Percentiles rank a stretch among this genome's conserved stretches.
Conservation (phyloP, 2,797 vertebrate species). For the Gorsachius magnificus region DNA sequence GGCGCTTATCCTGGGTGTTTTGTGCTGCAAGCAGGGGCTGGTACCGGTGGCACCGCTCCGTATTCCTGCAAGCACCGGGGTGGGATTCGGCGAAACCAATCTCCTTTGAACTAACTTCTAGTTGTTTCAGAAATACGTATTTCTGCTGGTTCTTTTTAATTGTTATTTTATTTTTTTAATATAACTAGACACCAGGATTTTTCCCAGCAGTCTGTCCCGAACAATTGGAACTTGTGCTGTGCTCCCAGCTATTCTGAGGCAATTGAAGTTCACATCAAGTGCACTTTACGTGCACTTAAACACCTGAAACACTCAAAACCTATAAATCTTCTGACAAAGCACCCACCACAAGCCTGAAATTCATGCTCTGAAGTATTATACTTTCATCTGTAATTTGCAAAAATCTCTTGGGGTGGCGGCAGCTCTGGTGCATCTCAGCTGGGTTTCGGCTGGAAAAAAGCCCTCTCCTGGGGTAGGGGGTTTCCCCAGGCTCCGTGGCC, state of each 20-base stretch:
- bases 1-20: neutral
- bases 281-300: neutral
- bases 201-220: neutral
- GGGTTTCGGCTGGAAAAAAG: fast-evolving
- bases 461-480: neutral
- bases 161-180: neutral
- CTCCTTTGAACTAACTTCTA: neutral
- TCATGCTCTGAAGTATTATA: neutral
- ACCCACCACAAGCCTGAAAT: neutral
- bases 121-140: fast-evolving
- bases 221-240: neutral
- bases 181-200: neutral
- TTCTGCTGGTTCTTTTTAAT: neutral
- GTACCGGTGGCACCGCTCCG: fast-evolving
- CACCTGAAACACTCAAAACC: neutral
- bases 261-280: neutral
- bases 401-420: neutral
- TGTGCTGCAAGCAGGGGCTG: fast-evolving
- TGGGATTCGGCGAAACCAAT: too few species aligned
- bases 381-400: neutral
- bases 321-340: neutral
- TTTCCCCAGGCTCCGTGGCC: neutral
- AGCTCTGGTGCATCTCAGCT: neutral
- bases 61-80: fast-evolving
- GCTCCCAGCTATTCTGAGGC: neutral